Evolutionary conservation across 1,140 invertebrate genomes (phyloP).

Genomic region (Trachymyrmex septentrionalis): DNA sequence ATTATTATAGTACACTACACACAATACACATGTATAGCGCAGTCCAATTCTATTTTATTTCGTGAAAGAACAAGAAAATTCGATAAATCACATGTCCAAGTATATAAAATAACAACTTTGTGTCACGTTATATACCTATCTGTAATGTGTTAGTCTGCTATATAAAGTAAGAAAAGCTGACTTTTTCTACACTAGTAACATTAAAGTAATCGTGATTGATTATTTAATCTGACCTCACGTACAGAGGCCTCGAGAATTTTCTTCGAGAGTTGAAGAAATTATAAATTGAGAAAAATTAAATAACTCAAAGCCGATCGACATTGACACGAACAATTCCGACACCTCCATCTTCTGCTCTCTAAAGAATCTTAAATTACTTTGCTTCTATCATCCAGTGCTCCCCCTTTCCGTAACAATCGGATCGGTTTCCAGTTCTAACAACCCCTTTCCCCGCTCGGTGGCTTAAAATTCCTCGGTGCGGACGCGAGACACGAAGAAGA

Average conservation of each 20-base stretch:
- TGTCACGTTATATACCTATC: too few species aligned
- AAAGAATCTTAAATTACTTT: constrained; percentile 36
- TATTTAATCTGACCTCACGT: background rate
- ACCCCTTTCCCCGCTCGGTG: constrained; percentile 14
- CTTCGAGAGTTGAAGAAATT: background rate
- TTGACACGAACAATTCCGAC: constrained; percentile 18
- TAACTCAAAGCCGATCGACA: background rate
- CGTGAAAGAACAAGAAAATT: too few species aligned
- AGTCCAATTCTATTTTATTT: too few species aligned
- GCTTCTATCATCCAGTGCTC: constrained; percentile 20
- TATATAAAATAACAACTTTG: too few species aligned
- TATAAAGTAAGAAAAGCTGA: background rate
- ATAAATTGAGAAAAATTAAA: background rate
- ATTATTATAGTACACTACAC: background rate
- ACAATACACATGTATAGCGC: background rate
- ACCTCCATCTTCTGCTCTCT: constrained; percentile 6
- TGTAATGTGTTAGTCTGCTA: too few species aligned
- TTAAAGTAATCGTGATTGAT: background rate
- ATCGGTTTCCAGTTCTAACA: constrained; percentile 53
- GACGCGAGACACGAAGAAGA: constrained; percentile 61
- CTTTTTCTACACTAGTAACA: background rate
- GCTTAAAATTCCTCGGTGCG: constrained; percentile 63
- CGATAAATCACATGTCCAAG: too few species aligned
- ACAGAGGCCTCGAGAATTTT: background rate
- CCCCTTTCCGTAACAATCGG: constrained; percentile 21